Evolutionary conservation across 2,888 invertebrate species (phyloP).

Genomic region (Pyrgus malvae): DNA sequence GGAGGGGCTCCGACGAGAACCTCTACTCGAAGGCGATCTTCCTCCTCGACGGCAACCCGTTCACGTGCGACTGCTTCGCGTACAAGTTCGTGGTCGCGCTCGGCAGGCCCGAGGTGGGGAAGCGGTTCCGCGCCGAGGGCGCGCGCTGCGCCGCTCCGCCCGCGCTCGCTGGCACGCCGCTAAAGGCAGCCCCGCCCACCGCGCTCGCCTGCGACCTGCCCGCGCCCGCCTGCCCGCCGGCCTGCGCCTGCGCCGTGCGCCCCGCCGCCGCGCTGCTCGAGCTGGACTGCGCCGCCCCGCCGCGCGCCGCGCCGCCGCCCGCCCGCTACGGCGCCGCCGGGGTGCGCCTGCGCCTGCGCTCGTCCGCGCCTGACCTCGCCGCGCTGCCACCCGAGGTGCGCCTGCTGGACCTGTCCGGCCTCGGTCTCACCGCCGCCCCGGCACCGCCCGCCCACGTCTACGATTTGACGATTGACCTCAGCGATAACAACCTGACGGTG

Average conservation of each 20-base stretch:
- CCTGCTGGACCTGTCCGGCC: slow-evolving; percentile 30
- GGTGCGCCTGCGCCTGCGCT: slow-evolving; percentile 12
- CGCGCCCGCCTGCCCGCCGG: background rate
- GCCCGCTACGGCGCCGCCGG: background rate
- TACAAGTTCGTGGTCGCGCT: background rate
- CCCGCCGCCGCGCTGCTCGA: background rate
- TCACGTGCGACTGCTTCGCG: background rate
- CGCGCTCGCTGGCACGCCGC: background rate
- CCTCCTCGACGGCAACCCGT: background rate
- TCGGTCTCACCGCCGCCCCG: slow-evolving; percentile 25
- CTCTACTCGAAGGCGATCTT: background rate
- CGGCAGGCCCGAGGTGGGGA: background rate
- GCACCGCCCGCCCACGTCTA: slow-evolving; percentile 16
- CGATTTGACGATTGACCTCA: slow-evolving; percentile 32
- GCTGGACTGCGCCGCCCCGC: background rate
- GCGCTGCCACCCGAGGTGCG: slow-evolving; percentile 17
- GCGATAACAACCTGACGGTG: slow-evolving; percentile 28
- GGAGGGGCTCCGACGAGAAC: background rate
- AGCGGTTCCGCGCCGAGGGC: background rate
- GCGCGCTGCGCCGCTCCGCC: background rate
- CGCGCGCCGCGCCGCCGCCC: background rate
- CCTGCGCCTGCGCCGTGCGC: background rate
- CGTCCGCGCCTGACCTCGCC: background rate
- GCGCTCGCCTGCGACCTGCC: background rate
- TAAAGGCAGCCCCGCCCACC: background rate